A percentile compares a stretch with the other conserved stretches of the same genome.
phyloP scores from a whole-genome alignment of 2,888 invertebrate genomes.

The Ashinkailepas kermadecensis region DNA sequence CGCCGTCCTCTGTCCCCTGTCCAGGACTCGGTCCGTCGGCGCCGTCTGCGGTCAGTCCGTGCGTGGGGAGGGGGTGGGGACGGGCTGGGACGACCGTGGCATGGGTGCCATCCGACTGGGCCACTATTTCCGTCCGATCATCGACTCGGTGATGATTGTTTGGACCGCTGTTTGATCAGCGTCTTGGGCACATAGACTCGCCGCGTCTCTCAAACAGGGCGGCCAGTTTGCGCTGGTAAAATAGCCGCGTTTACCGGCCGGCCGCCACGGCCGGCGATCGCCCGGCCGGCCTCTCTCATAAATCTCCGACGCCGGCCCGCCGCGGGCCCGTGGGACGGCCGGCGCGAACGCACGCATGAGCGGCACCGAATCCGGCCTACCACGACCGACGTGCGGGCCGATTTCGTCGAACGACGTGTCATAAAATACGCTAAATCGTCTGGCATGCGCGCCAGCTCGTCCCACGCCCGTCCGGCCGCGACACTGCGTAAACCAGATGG shows the following conservation, averaged over 20 bases:
- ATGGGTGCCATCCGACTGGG: constrained; percentile 17
- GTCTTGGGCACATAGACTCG: not conserved
- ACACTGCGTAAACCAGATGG: not conserved
- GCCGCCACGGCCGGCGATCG: not conserved
- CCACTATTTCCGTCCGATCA: not conserved
- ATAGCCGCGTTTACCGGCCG: constrained; percentile 20
- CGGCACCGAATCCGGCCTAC: not conserved
- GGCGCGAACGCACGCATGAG: not conserved
- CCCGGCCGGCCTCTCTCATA: not conserved
- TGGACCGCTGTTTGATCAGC: not conserved
- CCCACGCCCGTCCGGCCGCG: not conserved
- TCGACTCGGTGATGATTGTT: not conserved
- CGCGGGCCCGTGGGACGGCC: not conserved
- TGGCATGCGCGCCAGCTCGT: not conserved
- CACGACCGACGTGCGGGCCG: not conserved
- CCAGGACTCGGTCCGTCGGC: too few relatives aligned
- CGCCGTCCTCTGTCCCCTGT: too few relatives aligned
- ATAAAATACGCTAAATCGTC: not conserved
- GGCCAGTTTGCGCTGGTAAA: constrained; percentile 1
- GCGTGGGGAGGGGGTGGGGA: too few relatives aligned
- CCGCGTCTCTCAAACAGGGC: not conserved
- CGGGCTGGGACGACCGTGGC: too few relatives aligned
- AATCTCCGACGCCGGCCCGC: not conserved
- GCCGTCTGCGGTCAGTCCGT: too few relatives aligned
- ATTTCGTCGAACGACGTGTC: not conserved